Evolutionary conservation across 2,888 invertebrate genomes (phyloP), one percentile per base, ranked within the genome.

Genomic region (Palloptera scutellata): DNA sequence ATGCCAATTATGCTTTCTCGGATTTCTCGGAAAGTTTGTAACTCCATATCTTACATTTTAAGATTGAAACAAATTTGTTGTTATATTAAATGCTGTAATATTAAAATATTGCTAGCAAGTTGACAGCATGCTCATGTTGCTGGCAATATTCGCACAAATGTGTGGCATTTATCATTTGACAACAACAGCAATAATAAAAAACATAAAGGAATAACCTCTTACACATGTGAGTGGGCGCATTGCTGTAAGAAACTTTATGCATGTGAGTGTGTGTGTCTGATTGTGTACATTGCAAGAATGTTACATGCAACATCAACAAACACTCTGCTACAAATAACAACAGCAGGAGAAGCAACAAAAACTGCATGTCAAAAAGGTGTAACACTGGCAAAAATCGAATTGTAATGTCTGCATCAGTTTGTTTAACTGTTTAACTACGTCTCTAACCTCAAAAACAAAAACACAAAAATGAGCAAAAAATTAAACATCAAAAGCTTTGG

Each of bases 301-400:
- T n/a, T 45, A 13, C 53, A 62, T 45, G 17, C 17, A 54, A 40
- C 64, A 58, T 20, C 41, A 53, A 19, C 45, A 53, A 10, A 45
- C 48, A 12, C 45, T 12, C 10, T 10, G 30, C 51, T 17, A 40
- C 12, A 19, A 19, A 40, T 43, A 15, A 55, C 40, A 65, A 12
- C 59, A 65, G 30, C 4, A 13, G 48, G 48, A 1, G 30, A 30
- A 30, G 30, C 30, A 30, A 30, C 30, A 30, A 30, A 30, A 60
- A 55, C 42, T 59, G 40, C 53, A 52, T 68, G 68, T 68, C 64
- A 64, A 53, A 68, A 68, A 68, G 64, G 68, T 67, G 64, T 68
- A 64, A 64, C 64, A 64, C 68, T 68, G 68, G 61, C 68, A 68
- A 61, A 64, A 68, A 64, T 68, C 64, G 68, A 68, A 64, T 68